Evolutionary conservation across 2,888 invertebrate genomes (phyloP), one percentile per base, ranked within the genome.

Genomic region (Opisthograptis luteolata): DNA sequence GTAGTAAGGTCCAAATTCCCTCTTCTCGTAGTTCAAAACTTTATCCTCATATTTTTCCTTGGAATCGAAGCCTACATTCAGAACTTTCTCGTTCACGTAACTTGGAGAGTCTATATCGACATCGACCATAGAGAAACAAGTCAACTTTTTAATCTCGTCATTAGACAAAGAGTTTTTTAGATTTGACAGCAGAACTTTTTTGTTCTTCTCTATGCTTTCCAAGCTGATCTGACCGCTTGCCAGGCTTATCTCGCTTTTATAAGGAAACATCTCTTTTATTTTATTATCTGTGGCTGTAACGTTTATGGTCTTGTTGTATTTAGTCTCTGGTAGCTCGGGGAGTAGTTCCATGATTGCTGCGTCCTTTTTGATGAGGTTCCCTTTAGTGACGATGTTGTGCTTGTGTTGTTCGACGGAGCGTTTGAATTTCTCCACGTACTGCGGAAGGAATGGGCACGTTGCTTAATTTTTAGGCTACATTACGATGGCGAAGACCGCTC

Each of bases 51-150:
- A 87, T 13, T 55, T 73, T 0, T 81, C 79, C 8, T 69, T 81
- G 0, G 65, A 66, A 64, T 87, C 87, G 30, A 89, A 90, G 0
- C 88, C 88, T 0, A 89, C 76, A 41, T 89, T 87, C 0, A 63
- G 70, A 0, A 86, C 28, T 24, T 83, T 85, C 20, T 87, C 87
- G 37, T 87, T 84, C 0, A 84, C 77, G 25, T 82, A 85, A 28
- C 56, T 60, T 0, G 81, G 67, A 0, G 80, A 68, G 41, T 88
- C 89, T 7, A 89, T 84, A 46, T 90, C 73, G 0, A 90, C 75
- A 45, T 91, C 91, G 13, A 73, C 73, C 91, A 91, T 90, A n/a
- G 88, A 86, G 60, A 90, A 91, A 48, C 90, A 90, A 13, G 81
- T 80, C 17, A 87, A 41, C 8, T 80, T 81, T 44, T 75, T 76